Evolutionary conservation across 2,797 vertebrate genomes (phyloP), one percentile per base, ranked within the genome.

Genomic region (Amblyraja radiata): DNA sequence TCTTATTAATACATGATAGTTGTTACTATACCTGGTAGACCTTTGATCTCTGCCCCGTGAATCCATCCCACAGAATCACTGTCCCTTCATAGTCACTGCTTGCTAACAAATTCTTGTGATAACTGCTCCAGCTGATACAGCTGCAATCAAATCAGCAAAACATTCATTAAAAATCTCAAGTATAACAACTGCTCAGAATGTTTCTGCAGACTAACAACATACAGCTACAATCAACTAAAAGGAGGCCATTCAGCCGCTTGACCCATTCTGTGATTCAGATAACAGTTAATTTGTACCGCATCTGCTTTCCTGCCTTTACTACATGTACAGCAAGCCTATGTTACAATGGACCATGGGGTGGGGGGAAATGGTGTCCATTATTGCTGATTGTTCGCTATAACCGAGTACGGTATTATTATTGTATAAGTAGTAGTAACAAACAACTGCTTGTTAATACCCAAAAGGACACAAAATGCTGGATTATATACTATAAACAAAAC

Each of bases 111-210:
- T 99, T 98, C 96, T 99, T 99, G 96, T 99, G 99, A 94, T 99
- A 99, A 96, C 99, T 99, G 97, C 99, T 99, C 99, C 99, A 99
- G 97, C 99, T 99, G 97, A 99, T 99, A 98, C 99, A 99, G 98
- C 99, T 99, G 93, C 68, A 95, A 94, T 93, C 94, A 93, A 94
- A 93, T 95, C 93, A 94, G 63, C 94, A 21, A 94, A 93, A 93
- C 1, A n/a, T 9, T 54, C 23, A 54, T 23, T 10, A 91, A 61
- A 21, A 13, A 25, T 54, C n/a, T 61, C 28, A 4, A 61, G 25
- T 14, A 14, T 13, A 39, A 46, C 6, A 36, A 36, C 21, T 91
- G 46, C 10, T 36, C n/a, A 68, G 6, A 68, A 68, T 61, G 61
- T 14, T 84, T 84, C 54, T n/a, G 28, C 23, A 84, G 54, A 2